Evolutionary conservation across 1,140 invertebrate species (phyloP).

Genomic region (Teleogryllus occipitalis): DNA sequence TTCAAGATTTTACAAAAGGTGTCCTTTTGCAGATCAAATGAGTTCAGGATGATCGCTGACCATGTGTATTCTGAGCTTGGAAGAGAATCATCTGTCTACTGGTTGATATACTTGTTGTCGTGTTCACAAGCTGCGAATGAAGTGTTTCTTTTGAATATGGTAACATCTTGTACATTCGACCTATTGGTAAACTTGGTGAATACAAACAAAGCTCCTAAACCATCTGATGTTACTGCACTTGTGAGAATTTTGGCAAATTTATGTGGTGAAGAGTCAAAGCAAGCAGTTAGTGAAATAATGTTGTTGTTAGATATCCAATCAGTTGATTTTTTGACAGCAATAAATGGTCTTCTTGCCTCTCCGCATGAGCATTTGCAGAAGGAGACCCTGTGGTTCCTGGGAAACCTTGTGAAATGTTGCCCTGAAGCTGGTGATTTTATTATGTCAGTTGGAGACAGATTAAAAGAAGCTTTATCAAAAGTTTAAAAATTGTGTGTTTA

Average conservation of each 20-base stretch:
- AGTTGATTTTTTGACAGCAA: neutral
- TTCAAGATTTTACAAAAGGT: neutral
- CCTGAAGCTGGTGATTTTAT: neutral
- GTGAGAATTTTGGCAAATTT: conserved; percentile 14
- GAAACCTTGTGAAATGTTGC: conserved; percentile 9
- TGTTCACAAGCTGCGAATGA: neutral
- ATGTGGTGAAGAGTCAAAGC: neutral
- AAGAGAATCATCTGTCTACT: conserved; percentile 8
- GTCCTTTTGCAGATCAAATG: conserved; percentile 1
- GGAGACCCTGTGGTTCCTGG: conserved; percentile 14
- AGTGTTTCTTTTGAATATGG: conserved; percentile 1
- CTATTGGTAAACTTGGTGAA: neutral
- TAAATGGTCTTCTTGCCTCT: conserved; percentile 11
- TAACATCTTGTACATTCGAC: neutral
- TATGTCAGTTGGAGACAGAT: neutral
- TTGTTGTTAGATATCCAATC: neutral
- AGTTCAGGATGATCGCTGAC: neutral
- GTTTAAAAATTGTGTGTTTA: neutral
- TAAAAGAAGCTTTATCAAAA: neutral
- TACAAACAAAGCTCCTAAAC: neutral
- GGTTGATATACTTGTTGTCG: conserved; percentile 13
- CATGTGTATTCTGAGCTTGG: neutral
- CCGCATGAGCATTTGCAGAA: conserved; percentile 6
- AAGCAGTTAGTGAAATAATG: neutral
- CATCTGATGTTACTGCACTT: conserved; percentile 7